phyloP scores from a whole-genome alignment of 2,113 vertebrate species.

The Atlantisia rogersi region DNA sequence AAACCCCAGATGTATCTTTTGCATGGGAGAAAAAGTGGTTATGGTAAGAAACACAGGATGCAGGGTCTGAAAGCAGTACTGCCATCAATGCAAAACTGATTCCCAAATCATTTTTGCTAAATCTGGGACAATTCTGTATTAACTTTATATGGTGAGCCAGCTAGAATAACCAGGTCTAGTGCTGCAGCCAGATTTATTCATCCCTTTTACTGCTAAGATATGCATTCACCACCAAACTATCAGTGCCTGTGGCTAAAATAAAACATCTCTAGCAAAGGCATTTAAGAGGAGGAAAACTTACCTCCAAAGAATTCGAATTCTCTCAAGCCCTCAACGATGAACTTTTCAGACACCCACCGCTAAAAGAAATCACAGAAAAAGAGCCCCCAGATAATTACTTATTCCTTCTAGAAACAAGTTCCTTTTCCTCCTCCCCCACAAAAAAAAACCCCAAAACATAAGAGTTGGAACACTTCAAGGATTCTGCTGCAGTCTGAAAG shows the following conservation, averaged over 20 bases:
- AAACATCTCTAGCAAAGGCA: background rate
- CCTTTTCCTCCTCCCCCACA: background rate
- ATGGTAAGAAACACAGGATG: background rate
- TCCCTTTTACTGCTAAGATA: background rate
- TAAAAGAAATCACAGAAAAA: constrained; percentile 70
- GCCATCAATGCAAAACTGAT: background rate
- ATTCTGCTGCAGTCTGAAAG: background rate
- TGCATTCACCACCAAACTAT: background rate
- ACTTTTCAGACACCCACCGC: constrained; percentile 98
- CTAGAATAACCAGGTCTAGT: background rate
- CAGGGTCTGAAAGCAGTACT: background rate
- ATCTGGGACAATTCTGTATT: background rate
- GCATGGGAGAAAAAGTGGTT: background rate
- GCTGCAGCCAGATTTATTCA: background rate
- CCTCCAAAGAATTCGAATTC: constrained; percentile 98
- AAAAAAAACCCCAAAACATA: background rate
- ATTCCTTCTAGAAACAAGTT: constrained; percentile 4
- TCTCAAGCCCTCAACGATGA: constrained; percentile 97
- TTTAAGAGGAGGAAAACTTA: constrained; percentile 68
- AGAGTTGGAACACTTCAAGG: background rate
- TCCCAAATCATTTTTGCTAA: background rate
- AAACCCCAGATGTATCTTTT: background rate
- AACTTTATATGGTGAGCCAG: background rate
- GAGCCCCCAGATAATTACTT: constrained; percentile 46
- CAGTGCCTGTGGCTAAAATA: background rate